Base-by-base conservation (phyloP, 2,888 invertebrate species). In the Agrotis ipsilon region DNA sequence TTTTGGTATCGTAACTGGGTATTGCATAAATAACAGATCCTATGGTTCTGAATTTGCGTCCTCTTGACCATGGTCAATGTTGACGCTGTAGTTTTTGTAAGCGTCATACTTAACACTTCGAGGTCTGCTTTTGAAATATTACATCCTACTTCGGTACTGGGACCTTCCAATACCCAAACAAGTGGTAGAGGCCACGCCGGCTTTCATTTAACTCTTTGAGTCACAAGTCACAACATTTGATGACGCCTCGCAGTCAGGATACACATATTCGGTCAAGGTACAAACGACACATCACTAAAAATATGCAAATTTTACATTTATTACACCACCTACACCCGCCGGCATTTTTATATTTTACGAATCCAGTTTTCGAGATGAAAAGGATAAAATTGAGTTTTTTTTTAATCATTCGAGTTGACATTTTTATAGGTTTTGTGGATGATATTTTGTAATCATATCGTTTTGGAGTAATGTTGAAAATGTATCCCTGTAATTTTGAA, bases 211-310 rank as follows among this genome's bases (percentile, higher is more conserved):
- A 59, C 78, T 52, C 18, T 92, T 91, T 87, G 78, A 80, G 71
- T 90, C 81, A 76, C 72, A 89, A 80, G 71, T 90, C 81, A 76
- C 72, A 89, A 85, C 84, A 87, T 87, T 79, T 84, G 89, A 91
- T 93, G 95, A 93, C 92, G 94, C 83, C 45, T 13, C 75, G 79
- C 81, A 86, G 86, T 89, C 87, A 93, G 93, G 92, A 92, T 91
- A 86, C 87, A 86, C 82, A 83, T 92, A 91, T 90, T 93, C 92
- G 94, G 95, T 94, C 95, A 95, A 95, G 94, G 94, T 89, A 87
- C 82, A 59, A 45, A 54, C 78, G 57, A 52, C 75, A 82, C 78
- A 75, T 73, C 60, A 86, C 75, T 78, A 78, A 81, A 83, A 72
- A 82, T 80, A 85, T 80, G 76, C 63, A 66, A 72, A 77, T 77